These are phyloP conservation scores for Polyploca ridens DNA, from an alignment of 2,888 invertebrate species.

Conservation along the genomic window DNA sequence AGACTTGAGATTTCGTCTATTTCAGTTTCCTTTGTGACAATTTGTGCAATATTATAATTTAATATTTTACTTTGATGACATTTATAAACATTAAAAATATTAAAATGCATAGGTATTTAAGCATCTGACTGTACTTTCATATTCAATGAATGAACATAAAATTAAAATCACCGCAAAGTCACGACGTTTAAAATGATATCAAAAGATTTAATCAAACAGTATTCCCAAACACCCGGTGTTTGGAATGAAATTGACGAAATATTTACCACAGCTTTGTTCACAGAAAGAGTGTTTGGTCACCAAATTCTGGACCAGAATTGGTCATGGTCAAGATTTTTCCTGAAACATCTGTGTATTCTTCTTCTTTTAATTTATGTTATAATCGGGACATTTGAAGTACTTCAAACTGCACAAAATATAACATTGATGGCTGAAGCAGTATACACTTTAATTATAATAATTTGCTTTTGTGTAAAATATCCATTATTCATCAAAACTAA, in stretches of 20 bases:
- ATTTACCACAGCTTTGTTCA: constrained; percentile 41
- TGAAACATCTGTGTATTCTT: constrained; percentile 43
- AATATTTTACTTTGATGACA: no score
- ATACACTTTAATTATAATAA: constrained; percentile 53
- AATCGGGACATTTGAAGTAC: constrained; percentile 55
- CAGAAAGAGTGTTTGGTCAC: constrained; percentile 56
- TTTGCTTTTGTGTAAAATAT: constrained; percentile 47
- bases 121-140: constrained; percentile 28
- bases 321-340: constrained; percentile 49
- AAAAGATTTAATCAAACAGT: constrained; percentile 33
- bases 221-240: constrained; percentile 53
- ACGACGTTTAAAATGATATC: constrained; percentile 36
- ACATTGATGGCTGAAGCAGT: constrained; percentile 54
- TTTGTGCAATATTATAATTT: no score
- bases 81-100: background rate
- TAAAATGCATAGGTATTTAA: background rate
- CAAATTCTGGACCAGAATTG: constrained; percentile 64
- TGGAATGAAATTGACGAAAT: constrained; percentile 55
- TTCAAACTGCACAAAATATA: constrained; percentile 42
- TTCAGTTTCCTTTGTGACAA: no score
- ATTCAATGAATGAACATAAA: constrained; percentile 22
- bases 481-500: constrained; percentile 45
- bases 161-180: constrained; percentile 15
- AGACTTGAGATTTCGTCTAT: no score
- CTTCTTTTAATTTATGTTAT: constrained; percentile 53